These are phyloP conservation scores for Amaurobius ferox DNA, from an alignment of 2,888 invertebrate species.

Conservation along the genomic window DNA sequence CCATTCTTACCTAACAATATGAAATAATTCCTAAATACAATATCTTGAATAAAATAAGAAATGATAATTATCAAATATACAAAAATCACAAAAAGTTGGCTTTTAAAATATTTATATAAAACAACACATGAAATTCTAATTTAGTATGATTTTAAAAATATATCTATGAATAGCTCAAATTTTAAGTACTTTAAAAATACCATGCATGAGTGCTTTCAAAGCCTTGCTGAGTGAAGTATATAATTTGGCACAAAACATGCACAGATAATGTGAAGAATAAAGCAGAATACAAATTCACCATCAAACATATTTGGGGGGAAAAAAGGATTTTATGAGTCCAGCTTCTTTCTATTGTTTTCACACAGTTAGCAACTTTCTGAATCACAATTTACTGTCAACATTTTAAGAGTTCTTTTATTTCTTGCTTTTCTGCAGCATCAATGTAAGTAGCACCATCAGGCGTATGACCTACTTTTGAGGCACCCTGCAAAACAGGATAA, in stretches of 20 bases:
- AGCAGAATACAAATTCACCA: constrained; percentile 11
- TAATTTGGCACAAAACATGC: constrained; percentile 10
- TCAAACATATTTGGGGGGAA: constrained; percentile 29
- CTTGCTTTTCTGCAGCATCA: constrained; percentile 93
- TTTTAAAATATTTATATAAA: no score
- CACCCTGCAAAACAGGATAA: no score
- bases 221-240: neutral
- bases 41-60: no score
- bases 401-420: constrained; percentile 87
- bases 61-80: no score
- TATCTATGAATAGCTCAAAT: neutral
- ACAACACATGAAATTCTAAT: no score
- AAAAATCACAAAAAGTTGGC: no score
- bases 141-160: no score
- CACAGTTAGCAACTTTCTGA: neutral
- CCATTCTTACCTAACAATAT: no score
- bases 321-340: constrained; percentile 5
- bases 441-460: constrained; percentile 92
- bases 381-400: constrained; percentile 70
- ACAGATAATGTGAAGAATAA: constrained; percentile 9
- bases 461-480: constrained; percentile 87
- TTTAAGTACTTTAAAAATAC: neutral
- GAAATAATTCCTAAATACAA: no score
- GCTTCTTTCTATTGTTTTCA: neutral
- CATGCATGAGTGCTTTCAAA: neutral